Conservation (phyloP, 2,888 invertebrate species). For the Scelioninae gen. 1 region DNA sequence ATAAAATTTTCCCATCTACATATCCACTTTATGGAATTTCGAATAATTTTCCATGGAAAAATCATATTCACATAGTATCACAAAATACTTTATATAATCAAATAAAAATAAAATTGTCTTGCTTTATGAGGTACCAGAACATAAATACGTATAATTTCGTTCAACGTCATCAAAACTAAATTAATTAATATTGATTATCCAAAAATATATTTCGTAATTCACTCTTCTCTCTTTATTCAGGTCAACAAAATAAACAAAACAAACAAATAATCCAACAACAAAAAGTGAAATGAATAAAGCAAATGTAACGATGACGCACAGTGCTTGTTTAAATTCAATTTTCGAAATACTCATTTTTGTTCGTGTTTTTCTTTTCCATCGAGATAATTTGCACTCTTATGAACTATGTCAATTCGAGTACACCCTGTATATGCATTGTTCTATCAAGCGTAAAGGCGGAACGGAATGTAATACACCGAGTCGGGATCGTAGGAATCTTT, state of each 20-base stretch:
- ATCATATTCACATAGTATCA: too few species aligned
- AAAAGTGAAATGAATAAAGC: too few species aligned
- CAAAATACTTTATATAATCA: too few species aligned
- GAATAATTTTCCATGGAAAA: too few species aligned
- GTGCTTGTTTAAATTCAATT: conserved; percentile 16
- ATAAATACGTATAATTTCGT: too few species aligned
- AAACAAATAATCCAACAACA: neutral
- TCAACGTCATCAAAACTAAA: neutral
- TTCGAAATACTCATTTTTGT: conserved; percentile 5
- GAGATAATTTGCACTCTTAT: conserved; percentile 48
- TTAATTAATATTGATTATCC: conserved; percentile 6
- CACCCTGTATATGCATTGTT: conserved; percentile 64
- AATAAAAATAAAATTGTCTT: too few species aligned
- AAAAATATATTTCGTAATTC: conserved; percentile 10
- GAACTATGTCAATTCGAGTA: conserved; percentile 51
- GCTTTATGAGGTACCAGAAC: too few species aligned
- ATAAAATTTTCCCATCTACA: too few species aligned
- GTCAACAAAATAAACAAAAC: neutral
- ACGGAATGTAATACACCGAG: conserved; percentile 57
- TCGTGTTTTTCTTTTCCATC: conserved; percentile 14
- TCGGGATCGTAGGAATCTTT: conserved; percentile 48
- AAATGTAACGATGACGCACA: neutral
- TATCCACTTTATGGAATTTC: too few species aligned
- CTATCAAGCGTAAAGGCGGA: conserved; percentile 54
- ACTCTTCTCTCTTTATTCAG: conserved; percentile 24